Evolutionary conservation across 2,113 vertebrate genomes (phyloP).

Genomic region (Trematomus loennbergii): DNA sequence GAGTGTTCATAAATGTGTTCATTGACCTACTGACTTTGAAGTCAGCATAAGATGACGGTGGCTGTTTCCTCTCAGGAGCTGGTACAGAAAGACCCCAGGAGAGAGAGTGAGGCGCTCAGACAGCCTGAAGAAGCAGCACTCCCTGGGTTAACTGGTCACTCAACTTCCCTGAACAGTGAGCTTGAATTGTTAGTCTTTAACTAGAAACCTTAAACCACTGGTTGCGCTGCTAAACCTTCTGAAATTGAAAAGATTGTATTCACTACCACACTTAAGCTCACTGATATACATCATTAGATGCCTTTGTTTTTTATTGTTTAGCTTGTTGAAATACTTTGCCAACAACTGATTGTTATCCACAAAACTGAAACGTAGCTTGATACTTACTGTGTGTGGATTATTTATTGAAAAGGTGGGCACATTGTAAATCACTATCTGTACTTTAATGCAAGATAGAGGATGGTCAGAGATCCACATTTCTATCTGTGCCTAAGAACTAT

Average conservation of each 20-base stretch:
- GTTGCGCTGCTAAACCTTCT: slow-evolving; percentile 53
- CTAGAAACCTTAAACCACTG: slow-evolving; percentile 30
- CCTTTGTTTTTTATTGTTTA: slow-evolving; percentile 21
- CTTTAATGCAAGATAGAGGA: slow-evolving; percentile 10
- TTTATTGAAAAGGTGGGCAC: not conserved
- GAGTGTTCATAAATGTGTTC: not conserved
- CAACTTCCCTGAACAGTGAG: slow-evolving; percentile 24
- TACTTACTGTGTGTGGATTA: not conserved
- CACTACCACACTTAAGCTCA: slow-evolving; percentile 17
- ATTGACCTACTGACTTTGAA: not conserved
- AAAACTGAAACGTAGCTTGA: slow-evolving; percentile 14
- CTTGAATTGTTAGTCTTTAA: slow-evolving; percentile 55
- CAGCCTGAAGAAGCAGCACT: slow-evolving; percentile 83
- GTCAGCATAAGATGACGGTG: not conserved
- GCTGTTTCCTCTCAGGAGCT: slow-evolving; percentile 73
- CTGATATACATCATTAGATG: not conserved
- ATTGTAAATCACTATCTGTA: slow-evolving; percentile 18
- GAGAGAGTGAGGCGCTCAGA: slow-evolving; percentile 77
- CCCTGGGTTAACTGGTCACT: slow-evolving; percentile 70
- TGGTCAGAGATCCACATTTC: not conserved
- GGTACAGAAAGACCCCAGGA: slow-evolving; percentile 81
- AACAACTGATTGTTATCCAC: slow-evolving; percentile 16
- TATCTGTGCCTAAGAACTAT: slow-evolving; percentile 60
- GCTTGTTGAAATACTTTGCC: not conserved
- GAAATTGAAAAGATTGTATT: slow-evolving; percentile 49